Evolutionary conservation across 2,113 vertebrate genomes (phyloP).

Genomic region (Trematomus loennbergii): DNA sequence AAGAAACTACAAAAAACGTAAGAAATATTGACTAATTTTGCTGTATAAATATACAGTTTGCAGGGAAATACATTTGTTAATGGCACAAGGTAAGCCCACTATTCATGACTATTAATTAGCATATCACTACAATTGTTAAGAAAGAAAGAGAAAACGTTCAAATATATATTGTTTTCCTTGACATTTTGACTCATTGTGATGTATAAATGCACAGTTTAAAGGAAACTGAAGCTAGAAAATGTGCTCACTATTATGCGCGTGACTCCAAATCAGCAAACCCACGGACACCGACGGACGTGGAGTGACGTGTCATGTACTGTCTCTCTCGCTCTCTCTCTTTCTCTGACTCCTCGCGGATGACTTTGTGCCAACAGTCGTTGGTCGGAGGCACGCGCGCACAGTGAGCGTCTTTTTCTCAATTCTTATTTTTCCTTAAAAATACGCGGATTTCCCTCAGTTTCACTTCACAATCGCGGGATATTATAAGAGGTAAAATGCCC

Average conservation of each 20-base stretch:
- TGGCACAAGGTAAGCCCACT: neutral
- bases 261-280: conserved; percentile 31
- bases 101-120: too few species aligned
- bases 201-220: too few species aligned
- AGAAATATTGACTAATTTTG: too few species aligned
- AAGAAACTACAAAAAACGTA: too few species aligned
- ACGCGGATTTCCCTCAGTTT: neutral
- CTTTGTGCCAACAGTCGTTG: conserved; percentile 17
- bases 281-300: conserved; percentile 36
- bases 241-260: neutral
- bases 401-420: neutral
- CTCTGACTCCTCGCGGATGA: neutral
- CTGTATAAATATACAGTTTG: too few species aligned
- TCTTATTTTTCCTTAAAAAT: too few species aligned
- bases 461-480: neutral
- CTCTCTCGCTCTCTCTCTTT: neutral
- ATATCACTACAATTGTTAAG: too few species aligned
- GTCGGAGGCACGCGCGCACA: conserved; percentile 37
- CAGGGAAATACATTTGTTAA: neutral
- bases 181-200: too few species aligned
- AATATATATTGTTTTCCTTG: too few species aligned
- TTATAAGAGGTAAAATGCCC: conserved; percentile 25
- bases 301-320: conserved; percentile 20
- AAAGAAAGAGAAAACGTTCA: too few species aligned
- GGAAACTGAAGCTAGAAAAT: neutral